phyloP scores from a whole-genome alignment of 2,888 invertebrate genomes.

The Dexiosoma caninum region DNA sequence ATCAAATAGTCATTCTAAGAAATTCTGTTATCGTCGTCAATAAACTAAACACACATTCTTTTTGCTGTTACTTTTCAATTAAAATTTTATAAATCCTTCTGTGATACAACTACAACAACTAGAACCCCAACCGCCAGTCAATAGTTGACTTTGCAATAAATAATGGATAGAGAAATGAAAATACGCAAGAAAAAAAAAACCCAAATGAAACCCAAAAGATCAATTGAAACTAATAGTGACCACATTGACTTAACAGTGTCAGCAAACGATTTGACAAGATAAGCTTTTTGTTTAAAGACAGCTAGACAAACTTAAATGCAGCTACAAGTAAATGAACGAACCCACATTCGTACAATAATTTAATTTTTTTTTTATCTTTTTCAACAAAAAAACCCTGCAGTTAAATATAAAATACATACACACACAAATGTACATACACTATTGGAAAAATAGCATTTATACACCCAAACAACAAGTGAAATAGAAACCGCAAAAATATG shows the following conservation, averaged over 20 bases:
- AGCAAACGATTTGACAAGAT: slow-evolving; percentile 65
- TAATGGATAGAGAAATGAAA: slow-evolving; percentile 1
- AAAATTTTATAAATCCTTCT: slow-evolving; percentile 50
- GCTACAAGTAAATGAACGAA: slow-evolving; percentile 15
- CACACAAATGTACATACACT: neutral
- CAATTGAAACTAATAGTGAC: slow-evolving; percentile 64
- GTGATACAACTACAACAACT: neutral
- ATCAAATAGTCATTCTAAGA: neutral
- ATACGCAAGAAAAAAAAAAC: neutral
- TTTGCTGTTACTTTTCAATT: slow-evolving; percentile 37
- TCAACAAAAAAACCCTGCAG: slow-evolving; percentile 45
- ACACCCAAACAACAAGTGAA: slow-evolving; percentile 8
- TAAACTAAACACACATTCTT: slow-evolving; percentile 16
- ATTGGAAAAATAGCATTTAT: slow-evolving; percentile 17
- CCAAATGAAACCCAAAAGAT: slow-evolving; percentile 58
- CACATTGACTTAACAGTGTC: slow-evolving; percentile 64
- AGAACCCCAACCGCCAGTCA: slow-evolving; percentile 9
- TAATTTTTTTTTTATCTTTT: neutral
- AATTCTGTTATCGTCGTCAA: slow-evolving; percentile 10
- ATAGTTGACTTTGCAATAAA: slow-evolving; percentile 43
- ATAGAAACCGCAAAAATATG: slow-evolving; percentile 9
- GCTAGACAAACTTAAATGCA: slow-evolving; percentile 51
- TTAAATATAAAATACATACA: slow-evolving; percentile 22
- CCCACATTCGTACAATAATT: neutral
- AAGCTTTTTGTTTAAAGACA: slow-evolving; percentile 58